Conservation (phyloP, 2,888 invertebrate genomes). For the Glyphotaelius pellucidus region DNA sequence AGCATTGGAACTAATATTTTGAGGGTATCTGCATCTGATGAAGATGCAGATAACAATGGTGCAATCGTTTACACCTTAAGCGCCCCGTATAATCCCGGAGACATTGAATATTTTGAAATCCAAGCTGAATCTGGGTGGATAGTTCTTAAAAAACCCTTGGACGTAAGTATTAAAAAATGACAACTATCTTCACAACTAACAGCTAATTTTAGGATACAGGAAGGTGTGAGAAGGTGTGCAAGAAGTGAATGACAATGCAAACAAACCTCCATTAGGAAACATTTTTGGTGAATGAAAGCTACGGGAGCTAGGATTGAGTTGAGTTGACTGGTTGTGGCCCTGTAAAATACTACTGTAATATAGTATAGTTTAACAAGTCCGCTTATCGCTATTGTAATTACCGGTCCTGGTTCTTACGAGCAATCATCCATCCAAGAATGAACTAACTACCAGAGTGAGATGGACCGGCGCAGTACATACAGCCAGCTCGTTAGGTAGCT, state of each 20-base stretch:
- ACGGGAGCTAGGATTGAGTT: constrained; percentile 76
- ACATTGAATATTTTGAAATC: constrained; percentile 97
- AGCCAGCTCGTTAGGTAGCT: constrained; percentile 73
- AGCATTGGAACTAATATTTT: constrained; percentile 96
- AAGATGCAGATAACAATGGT: constrained; percentile 98
- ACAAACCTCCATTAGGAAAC: constrained; percentile 44
- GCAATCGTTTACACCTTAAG: constrained; percentile 95
- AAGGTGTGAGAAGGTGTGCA: constrained; percentile 56
- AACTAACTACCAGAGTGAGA: constrained; percentile 55
- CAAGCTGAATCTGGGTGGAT: constrained; percentile 99
- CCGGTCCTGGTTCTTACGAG: constrained; percentile 78
- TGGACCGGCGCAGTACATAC: constrained; percentile 64
- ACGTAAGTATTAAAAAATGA: constrained; percentile 86
- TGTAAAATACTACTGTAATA: constrained; percentile 60
- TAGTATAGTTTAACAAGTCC: constrained; percentile 44
- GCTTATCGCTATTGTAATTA: constrained; percentile 67
- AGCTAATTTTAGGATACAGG: constrained; percentile 15
- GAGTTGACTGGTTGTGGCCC: constrained; percentile 71
- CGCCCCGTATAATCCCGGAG: constrained; percentile 91
- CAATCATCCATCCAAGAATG: constrained; percentile 75
- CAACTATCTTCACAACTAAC: background rate
- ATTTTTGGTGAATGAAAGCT: constrained; percentile 78
- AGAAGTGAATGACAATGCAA: constrained; percentile 71
- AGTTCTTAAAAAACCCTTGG: constrained; percentile 94
- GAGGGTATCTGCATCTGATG: constrained; percentile 96